phyloP scores from a whole-genome alignment of 92 coral and sea anemone genomes.

The Pocillopora meandrina region DNA sequence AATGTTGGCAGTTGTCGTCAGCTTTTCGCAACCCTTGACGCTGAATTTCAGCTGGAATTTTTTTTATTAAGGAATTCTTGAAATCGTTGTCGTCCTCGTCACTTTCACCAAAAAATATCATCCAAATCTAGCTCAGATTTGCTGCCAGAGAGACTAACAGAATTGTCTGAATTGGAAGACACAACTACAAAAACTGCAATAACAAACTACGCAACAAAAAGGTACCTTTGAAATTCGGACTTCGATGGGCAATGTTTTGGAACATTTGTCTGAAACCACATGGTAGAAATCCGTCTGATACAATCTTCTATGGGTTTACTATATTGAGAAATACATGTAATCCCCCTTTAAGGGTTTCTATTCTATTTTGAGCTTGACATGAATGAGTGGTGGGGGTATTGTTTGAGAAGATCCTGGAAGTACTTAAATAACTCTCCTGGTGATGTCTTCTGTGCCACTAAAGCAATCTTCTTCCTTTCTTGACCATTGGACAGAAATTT shows the following conservation, averaged over 20 bases:
- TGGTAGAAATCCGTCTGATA: slow-evolving; percentile 7
- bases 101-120: background rate
- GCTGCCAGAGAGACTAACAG: slow-evolving; percentile 10
- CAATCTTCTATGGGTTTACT: background rate
- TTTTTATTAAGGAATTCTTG: background rate
- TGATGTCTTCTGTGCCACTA: no score
- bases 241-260: background rate
- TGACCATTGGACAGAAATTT: no score
- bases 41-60: slow-evolving; percentile 22
- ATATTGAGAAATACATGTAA: no score
- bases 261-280: background rate
- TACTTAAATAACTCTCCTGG: no score
- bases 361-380: no score
- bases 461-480: no score
- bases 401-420: no score
- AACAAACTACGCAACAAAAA: background rate
- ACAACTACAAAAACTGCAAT: slow-evolving; percentile 11
- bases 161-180: slow-evolving; percentile 20
- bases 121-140: slow-evolving; percentile 15
- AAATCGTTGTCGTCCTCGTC: background rate
- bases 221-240: background rate
- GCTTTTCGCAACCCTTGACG: slow-evolving; percentile 9
- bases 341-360: no score
- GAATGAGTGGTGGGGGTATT: no score
- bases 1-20: slow-evolving; percentile 17